Conservation (phyloP, 1,140 invertebrate genomes). For the Piezodorus guildinii region DNA sequence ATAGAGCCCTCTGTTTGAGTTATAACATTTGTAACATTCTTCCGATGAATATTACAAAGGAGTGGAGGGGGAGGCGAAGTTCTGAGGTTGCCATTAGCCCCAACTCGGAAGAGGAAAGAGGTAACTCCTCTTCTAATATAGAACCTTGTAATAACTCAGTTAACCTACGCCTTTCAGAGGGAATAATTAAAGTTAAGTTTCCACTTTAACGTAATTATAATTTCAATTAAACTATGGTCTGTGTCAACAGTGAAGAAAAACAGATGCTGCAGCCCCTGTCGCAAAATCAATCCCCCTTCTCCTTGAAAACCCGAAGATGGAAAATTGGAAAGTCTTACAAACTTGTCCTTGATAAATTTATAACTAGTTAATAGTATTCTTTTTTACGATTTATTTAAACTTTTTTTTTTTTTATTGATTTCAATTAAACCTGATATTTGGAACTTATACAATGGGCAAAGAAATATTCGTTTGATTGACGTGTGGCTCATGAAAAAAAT, state of each 20-base stretch:
- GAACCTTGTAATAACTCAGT: slow-evolving; percentile 20
- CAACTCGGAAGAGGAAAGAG: not conserved
- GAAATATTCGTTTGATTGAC: too few relatives aligned
- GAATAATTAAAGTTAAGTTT: slow-evolving; percentile 23
- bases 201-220: slow-evolving; percentile 24
- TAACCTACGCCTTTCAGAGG: slow-evolving; percentile 14
- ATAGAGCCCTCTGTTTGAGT: slow-evolving; percentile 13
- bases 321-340: too few relatives aligned
- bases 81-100: not conserved
- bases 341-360: too few relatives aligned
- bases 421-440: too few relatives aligned
- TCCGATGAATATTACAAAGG: slow-evolving; percentile 14
- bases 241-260: slow-evolving; percentile 22
- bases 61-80: not conserved
- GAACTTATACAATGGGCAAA: too few relatives aligned
- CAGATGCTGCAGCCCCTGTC: slow-evolving; percentile 12
- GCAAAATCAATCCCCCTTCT: too few relatives aligned
- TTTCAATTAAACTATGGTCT: slow-evolving; percentile 23
- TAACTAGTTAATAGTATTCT: too few relatives aligned
- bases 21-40: slow-evolving; percentile 16
- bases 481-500: too few relatives aligned
- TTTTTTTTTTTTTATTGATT: too few relatives aligned
- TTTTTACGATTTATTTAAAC: too few relatives aligned
- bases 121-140: not conserved
- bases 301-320: too few relatives aligned